phyloP scores from a whole-genome alignment of 2,888 invertebrate genomes.

The Elysia crispata region DNA sequence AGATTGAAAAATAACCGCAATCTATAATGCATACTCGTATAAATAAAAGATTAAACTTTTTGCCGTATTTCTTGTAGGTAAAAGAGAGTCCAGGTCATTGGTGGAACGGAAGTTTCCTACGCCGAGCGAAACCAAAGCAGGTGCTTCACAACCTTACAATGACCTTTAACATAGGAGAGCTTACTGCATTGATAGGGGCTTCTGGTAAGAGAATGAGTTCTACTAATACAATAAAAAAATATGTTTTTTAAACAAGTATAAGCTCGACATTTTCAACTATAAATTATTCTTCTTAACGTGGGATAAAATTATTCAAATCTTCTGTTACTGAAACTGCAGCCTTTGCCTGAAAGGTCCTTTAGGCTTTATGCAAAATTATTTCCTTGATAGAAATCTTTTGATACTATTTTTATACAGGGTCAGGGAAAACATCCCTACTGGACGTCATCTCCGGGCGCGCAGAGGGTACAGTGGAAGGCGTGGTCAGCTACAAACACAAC shows the following conservation, averaged over 20 bases:
- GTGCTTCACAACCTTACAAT: constrained; percentile 64
- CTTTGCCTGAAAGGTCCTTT: too few relatives aligned
- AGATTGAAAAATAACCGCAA: too few relatives aligned
- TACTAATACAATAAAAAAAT: too few relatives aligned
- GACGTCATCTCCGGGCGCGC: constrained; percentile 88
- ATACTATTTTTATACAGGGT: constrained; percentile 80
- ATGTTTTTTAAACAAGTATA: too few relatives aligned
- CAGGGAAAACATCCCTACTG: constrained; percentile 94
- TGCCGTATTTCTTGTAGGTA: constrained; percentile 52
- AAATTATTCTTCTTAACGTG: too few relatives aligned
- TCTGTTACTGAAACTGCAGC: background rate
- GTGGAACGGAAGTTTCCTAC: constrained; percentile 69
- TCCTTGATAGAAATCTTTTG: background rate
- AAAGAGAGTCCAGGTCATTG: constrained; percentile 64
- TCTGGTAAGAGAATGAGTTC: constrained; percentile 66
- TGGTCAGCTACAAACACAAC: constrained; percentile 61
- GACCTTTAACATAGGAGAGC: constrained; percentile 62
- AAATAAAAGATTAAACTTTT: background rate
- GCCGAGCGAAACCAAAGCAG: constrained; percentile 58
- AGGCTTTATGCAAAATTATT: background rate
- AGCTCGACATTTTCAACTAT: too few relatives aligned
- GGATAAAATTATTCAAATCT: too few relatives aligned
- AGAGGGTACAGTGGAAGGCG: constrained; percentile 60
- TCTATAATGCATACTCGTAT: too few relatives aligned
- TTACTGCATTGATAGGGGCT: constrained; percentile 66